Evolutionary conservation across 1,140 invertebrate species (phyloP).

Genomic region (Drosophila miranda): DNA sequence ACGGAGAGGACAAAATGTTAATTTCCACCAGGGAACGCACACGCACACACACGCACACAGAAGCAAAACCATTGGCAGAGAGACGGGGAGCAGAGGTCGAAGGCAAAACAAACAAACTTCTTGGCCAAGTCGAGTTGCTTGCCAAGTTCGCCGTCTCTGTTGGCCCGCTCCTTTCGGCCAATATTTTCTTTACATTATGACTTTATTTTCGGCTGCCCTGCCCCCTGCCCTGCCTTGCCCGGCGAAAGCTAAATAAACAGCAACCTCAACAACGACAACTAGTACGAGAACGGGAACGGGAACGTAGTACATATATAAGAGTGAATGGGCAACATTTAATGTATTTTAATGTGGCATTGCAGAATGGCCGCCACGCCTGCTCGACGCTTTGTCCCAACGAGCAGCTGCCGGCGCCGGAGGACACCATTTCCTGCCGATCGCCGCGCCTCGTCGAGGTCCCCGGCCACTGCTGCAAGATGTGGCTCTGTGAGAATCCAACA

Average conservation of each 20-base stretch:
- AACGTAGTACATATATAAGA: neutral
- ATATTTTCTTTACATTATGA: constrained; percentile 71
- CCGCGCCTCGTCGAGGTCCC: constrained; percentile 87
- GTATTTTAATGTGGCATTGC: constrained; percentile 70
- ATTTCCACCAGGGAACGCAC: constrained; percentile 23
- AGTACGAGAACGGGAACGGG: neutral
- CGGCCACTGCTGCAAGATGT: constrained; percentile 88
- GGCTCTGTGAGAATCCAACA: constrained; percentile 87
- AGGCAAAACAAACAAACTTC: constrained; percentile 13
- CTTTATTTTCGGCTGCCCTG: constrained; percentile 55
- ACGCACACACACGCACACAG: constrained; percentile 1
- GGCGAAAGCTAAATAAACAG: constrained; percentile 59
- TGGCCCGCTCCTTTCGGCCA: constrained; percentile 16
- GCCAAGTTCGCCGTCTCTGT: constrained; percentile 5
- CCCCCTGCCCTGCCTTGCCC: neutral
- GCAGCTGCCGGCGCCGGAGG: constrained; percentile 85
- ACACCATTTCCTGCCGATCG: constrained; percentile 84
- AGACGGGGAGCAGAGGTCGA: neutral
- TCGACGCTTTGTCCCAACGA: constrained; percentile 89
- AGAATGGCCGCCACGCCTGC: constrained; percentile 89
- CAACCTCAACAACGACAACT: constrained; percentile 11
- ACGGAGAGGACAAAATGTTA: constrained; percentile 43
- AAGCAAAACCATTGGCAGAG: neutral
- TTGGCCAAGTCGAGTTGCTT: constrained; percentile 28
- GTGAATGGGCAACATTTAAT: constrained; percentile 45